Base-by-base conservation (phyloP, 2,797 vertebrate genomes). In the Microchirus variegatus region DNA sequence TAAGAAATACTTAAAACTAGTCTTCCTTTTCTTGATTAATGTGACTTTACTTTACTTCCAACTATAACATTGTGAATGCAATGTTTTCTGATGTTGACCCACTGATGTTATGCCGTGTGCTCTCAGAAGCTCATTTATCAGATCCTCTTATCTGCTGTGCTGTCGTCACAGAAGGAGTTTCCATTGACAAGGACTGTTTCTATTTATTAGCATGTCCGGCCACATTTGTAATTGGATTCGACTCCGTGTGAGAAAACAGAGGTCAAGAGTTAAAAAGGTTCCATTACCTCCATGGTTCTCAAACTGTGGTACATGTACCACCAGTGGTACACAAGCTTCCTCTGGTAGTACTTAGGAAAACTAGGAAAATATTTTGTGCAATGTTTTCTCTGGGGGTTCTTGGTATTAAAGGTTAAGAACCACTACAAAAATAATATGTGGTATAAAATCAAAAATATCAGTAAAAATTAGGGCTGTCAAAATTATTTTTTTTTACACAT, bases 61-160 rank as follows among this genome's bases (percentile, higher is more conserved):
- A 11, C 40, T 22, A 0, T 55, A 19, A 46, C 9, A 16, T 13
- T 50, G 5, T n/a, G 10, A 2, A n/a, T 40, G 12, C 63, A 18
- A 31, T 54, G 51, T 77, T 80, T 75, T 77, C 18, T 41, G 17
- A 53, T 19, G 51, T 53, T 40, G 19, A 4, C 14, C 41, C 50
- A 35, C 19, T 59, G 66, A 62, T n/a, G n/a, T n/a, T n/a, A n/a
- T n/a, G n/a, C n/a, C n/a, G n/a, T n/a, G n/a, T n/a, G n/a, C n/a
- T 69, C 79, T 76, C 65, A 70, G 56, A 83, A 86, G 62, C 54
- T 63, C 61, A 62, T 73, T 82, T 79, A 87, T 53, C 68, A 61
- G 75, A 93, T 92, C 90, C 89, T 90, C 87, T 93, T 91, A 92
- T 37, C 76, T 55, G 18, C 52, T 67, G 53, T 38, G 59, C 73